Conservation (phyloP, 2,888 invertebrate genomes). For the Xylota segnis region DNA sequence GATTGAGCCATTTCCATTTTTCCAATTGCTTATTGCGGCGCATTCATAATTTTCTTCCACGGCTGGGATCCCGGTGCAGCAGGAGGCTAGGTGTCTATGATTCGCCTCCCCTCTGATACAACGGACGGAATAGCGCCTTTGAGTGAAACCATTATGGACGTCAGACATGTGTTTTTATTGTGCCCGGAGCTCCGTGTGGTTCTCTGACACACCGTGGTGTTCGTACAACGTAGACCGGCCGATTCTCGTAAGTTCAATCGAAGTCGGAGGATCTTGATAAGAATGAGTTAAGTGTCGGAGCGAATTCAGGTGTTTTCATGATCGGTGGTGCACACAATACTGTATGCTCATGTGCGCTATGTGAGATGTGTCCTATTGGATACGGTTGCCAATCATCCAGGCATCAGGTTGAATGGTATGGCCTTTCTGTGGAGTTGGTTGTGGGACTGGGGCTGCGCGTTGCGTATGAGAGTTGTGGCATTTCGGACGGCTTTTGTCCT, state of each 20-base stretch:
- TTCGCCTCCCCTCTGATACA: slow-evolving; percentile 17
- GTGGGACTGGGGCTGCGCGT: slow-evolving; percentile 36
- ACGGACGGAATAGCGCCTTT: slow-evolving; percentile 60
- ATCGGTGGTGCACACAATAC: slow-evolving; percentile 38
- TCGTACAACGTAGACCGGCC: slow-evolving; percentile 6
- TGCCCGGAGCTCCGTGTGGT: slow-evolving; percentile 58
- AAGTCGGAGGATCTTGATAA: slow-evolving; percentile 73
- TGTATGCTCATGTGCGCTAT: slow-evolving; percentile 32
- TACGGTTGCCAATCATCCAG: slow-evolving; percentile 75
- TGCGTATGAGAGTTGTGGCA: slow-evolving; percentile 74
- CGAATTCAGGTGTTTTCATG: slow-evolving; percentile 75
- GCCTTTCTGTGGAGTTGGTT: slow-evolving; percentile 46
- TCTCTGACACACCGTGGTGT: slow-evolving; percentile 40
- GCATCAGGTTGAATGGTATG: slow-evolving; percentile 73
- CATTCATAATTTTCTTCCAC: slow-evolving; percentile 69
- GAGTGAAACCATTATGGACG: slow-evolving; percentile 73
- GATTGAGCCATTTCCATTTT: slow-evolving; percentile 77
- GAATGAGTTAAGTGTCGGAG: slow-evolving; percentile 77
- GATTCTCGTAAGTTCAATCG: slow-evolving; percentile 65
- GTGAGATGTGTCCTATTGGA: slow-evolving; percentile 75
- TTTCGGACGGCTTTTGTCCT: slow-evolving; percentile 74
- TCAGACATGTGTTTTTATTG: slow-evolving; percentile 76
- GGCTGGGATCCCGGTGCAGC: slow-evolving; percentile 32
- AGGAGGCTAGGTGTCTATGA: slow-evolving; percentile 72
- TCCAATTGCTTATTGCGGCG: slow-evolving; percentile 75